Base-by-base conservation (phyloP, 2,888 invertebrate species). In the Cryptosula pallasiana region DNA sequence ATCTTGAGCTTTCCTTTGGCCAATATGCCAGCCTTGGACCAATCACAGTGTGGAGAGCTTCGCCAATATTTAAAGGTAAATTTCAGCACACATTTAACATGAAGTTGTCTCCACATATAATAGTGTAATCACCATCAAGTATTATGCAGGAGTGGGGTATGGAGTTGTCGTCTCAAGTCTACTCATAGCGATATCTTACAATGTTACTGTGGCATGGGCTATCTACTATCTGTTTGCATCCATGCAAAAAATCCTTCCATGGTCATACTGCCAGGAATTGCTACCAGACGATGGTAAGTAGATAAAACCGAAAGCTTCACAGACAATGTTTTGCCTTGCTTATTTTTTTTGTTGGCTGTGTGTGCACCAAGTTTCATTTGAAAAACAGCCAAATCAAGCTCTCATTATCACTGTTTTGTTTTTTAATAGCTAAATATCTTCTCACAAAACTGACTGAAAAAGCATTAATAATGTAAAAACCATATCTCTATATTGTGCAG, bases 51-150 rank as follows among this genome's bases (percentile, higher is more conserved):
- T 63, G 63, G 63, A 63, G 32, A 34, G 29, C 32, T 5, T 63
- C 63, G 13, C 63, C 63, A 32, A 9, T 63, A 9, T 63, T 63
- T 32, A 63, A 63, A 63, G 63, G 63, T 63, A 34, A 63, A 63
- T 13, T 27, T 9, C 9, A 9, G 27, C 13, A 63, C 5, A 55
- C 55, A 55, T 5, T 55, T 25, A 55, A 55, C 55, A 55, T 3
- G 23, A 16, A n/a, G n/a, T n/a, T n/a, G n/a, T n/a, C n/a, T n/a
- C n/a, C n/a, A n/a, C n/a, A n/a, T n/a, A n/a, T n/a, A n/a, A n/a
- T n/a, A n/a, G n/a, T n/a, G n/a, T n/a, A n/a, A n/a, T n/a, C n/a
- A n/a, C n/a, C n/a, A n/a, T n/a, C n/a, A n/a, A n/a, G n/a, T n/a
- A n/a, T n/a, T n/a, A n/a, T 63, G 9, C 32, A 63, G 63, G 63